Base-by-base conservation (phyloP, 1,140 invertebrate genomes). In the Tetragonula clypearis region DNA sequence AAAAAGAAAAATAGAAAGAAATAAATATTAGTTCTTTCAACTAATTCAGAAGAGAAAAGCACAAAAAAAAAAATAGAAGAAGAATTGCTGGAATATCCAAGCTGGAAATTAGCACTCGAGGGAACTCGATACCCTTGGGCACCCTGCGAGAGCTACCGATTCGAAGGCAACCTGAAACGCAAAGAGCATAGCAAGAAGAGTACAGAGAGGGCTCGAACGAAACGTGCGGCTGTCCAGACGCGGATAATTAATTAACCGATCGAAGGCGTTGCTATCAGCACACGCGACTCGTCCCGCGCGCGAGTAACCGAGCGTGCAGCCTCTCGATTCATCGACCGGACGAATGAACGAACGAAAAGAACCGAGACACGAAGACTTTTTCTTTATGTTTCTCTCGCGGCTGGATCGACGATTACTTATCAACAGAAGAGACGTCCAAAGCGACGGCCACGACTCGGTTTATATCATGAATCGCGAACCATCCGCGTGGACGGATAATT, bases 391-490 rank as follows among this genome's bases (percentile, higher is more conserved):
- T n/a, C 74, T 21, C 19, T n/a, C 56, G 56, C 73, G 6, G 23
- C 2, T 21, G 35, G 41, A 60, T 17, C 65, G 41, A 41, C 68
- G 82, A 88, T 88, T 87, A 87, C 77, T 77, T 87, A 87, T 87
- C 86, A 49, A 58, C 81, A 3, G 23, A 49, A 49, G 56, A 60
- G 74, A 49, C 75, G 55, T n/a, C 41, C 49, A 65, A 72, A 58
- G 49, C 55, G 78, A 86, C 79, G 75, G 49, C 74, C 56, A 85
- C 60, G 72, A 81, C 15, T 9, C 49, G 49, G 78, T 88, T 88
- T 88, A 88, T 88, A n/a, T 88, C 87, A 81, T 87, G 78, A 86
- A 88, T 73, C 86, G 79, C 65, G 77, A 30, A 72, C 87, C 41
- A 41, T 41, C 6, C 87, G 87, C 82, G 78, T 87, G 87, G 76